phyloP scores from a whole-genome alignment of 2,888 invertebrate genomes.

The Euzophera pinguis region DNA sequence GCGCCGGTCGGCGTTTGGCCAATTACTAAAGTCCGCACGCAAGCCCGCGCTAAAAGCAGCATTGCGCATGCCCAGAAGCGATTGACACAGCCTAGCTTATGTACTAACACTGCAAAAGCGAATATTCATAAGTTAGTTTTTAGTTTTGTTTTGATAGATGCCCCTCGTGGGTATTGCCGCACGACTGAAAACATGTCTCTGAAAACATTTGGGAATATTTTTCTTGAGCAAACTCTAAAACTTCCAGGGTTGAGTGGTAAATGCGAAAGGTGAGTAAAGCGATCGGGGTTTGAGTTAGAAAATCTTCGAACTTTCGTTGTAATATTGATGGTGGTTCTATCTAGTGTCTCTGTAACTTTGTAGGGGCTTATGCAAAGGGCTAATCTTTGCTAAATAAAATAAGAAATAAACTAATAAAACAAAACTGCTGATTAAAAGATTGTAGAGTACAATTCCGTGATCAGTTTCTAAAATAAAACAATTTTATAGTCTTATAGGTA shows the following conservation, averaged over 20 bases:
- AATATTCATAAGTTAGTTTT: constrained; percentile 72
- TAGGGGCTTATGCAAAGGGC: no score
- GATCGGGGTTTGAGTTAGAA: no score
- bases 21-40: constrained; percentile 65
- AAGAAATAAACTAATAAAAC: no score
- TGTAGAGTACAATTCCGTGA: no score
- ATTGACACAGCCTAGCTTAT: constrained; percentile 63
- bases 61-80: constrained; percentile 60
- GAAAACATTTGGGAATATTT: constrained; percentile 14
- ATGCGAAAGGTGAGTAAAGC: background rate
- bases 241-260: background rate
- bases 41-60: constrained; percentile 44
- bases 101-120: constrained; percentile 40
- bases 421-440: no score
- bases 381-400: no score
- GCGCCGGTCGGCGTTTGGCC: constrained; percentile 54
- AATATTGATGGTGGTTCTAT: no score
- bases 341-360: no score
- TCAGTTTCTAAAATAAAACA: no score
- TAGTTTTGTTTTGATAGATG: constrained; percentile 64
- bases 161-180: constrained; percentile 27
- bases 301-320: no score
- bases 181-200: constrained; percentile 2
- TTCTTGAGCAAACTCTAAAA: constrained; percentile 12
- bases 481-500: no score